A percentile compares a stretch with the other conserved stretches of the same genome.
Conservation (phyloP, 2,888 invertebrate species). For the Sialis fuliginosa region DNA sequence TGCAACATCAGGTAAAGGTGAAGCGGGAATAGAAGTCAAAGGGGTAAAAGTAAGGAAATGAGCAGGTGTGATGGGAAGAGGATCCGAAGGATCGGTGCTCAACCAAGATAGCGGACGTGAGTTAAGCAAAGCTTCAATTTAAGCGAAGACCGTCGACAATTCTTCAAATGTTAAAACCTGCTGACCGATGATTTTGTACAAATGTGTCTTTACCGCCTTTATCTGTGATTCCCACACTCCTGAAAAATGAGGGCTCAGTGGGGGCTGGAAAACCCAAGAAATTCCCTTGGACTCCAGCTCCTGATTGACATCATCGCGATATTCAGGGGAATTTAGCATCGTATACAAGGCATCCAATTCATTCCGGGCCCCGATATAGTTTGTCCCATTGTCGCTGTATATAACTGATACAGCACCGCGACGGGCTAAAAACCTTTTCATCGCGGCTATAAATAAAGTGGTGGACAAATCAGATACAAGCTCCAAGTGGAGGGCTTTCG, state of each 20-base stretch:
- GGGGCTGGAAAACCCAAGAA: background rate
- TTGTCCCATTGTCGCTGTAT: slow-evolving; percentile 11
- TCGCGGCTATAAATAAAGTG: slow-evolving; percentile 11
- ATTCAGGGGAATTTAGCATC: background rate
- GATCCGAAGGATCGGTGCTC: slow-evolving; percentile 5
- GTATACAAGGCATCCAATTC: background rate
- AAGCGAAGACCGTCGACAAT: background rate
- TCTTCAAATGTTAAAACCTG: background rate
- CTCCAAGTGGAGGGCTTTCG: slow-evolving; percentile 13
- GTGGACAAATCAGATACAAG: slow-evolving; percentile 9
- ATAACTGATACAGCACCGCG: slow-evolving; percentile 9
- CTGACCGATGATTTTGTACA: background rate
- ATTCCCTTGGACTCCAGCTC: background rate
- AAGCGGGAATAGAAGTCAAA: background rate
- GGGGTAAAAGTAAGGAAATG: slow-evolving; percentile 6
- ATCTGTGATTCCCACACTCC: background rate
- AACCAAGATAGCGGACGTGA: slow-evolving; percentile 8
- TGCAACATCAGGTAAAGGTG: background rate
- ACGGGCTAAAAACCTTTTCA: slow-evolving; percentile 11
- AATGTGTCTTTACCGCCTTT: background rate
- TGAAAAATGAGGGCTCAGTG: background rate
- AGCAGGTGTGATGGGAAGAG: slow-evolving; percentile 5
- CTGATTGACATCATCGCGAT: background rate
- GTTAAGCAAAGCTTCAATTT: slow-evolving; percentile 9
- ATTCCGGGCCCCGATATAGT: slow-evolving; percentile 11